Conservation (phyloP, 30 jellyfish, hydroid and myxozoan species). For the Phacellophora camtschatica region DNA sequence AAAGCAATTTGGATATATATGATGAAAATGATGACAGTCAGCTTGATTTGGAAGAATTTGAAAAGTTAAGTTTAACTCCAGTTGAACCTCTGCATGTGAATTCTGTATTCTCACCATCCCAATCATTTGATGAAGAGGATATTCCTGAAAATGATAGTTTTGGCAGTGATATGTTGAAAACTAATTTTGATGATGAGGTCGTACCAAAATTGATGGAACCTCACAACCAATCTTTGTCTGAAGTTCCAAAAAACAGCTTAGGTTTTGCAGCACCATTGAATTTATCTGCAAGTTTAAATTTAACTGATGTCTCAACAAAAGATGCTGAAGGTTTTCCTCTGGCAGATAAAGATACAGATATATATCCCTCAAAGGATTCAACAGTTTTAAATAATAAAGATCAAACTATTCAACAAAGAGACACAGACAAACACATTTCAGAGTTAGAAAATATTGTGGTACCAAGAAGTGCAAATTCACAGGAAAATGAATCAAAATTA, state of each 20-base stretch:
- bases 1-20: neutral
- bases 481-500: neutral
- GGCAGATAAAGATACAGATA: neutral
- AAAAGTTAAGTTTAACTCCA: neutral
- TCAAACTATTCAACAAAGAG: neutral
- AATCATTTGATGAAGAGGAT: constrained; percentile 62
- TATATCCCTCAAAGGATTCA: neutral
- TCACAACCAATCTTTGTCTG: neutral
- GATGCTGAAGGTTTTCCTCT: no score
- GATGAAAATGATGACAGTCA: neutral
- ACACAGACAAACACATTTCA: neutral
- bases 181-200: neutral
- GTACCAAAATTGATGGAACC: neutral
- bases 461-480: neutral
- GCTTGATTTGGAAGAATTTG: constrained; percentile 2
- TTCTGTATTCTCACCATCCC: constrained; percentile 21
- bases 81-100: constrained; percentile 42
- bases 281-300: neutral
- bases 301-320: neutral
- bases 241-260: neutral
- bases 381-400: neutral
- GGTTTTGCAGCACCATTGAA: neutral
- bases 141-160: constrained; percentile 29
- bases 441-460: neutral
- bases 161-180: constrained; percentile 14